A percentile compares a stretch with the other conserved stretches of the same genome.
Evolutionary conservation across 2,113 vertebrate genomes (phyloP).

Genomic region (Callipepla squamata): DNA sequence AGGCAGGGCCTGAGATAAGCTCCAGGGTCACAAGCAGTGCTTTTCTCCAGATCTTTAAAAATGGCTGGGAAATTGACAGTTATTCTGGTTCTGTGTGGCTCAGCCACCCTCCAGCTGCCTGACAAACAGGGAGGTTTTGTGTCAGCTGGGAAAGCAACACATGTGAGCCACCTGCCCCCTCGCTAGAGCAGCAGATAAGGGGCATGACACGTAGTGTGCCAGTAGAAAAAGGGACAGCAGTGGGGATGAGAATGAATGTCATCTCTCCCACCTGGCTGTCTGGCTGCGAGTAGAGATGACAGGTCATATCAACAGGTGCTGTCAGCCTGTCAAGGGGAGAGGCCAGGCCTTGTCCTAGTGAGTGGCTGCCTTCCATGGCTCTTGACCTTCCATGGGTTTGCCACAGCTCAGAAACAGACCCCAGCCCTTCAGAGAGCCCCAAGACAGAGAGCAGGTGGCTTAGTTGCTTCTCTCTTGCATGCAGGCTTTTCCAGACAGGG

Average conservation of each 20-base stretch:
- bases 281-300: neutral
- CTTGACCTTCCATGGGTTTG: neutral
- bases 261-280: neutral
- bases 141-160: neutral
- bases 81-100: neutral
- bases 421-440: neutral
- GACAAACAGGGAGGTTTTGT: neutral
- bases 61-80: neutral
- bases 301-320: neutral
- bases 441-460: neutral
- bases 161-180: neutral
- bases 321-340: neutral
- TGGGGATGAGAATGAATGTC: neutral
- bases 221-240: fast-evolving
- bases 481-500: neutral
- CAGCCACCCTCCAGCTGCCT: neutral
- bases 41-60: neutral
- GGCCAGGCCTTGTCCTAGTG: fast-evolving
- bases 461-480: neutral
- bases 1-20: neutral
- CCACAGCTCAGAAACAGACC: neutral
- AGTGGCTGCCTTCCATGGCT: neutral
- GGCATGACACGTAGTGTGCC: neutral
- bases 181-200: neutral
- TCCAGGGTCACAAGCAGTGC: neutral